Conservation (phyloP, 1,140 invertebrate genomes). For the Euborellia annulipes region DNA sequence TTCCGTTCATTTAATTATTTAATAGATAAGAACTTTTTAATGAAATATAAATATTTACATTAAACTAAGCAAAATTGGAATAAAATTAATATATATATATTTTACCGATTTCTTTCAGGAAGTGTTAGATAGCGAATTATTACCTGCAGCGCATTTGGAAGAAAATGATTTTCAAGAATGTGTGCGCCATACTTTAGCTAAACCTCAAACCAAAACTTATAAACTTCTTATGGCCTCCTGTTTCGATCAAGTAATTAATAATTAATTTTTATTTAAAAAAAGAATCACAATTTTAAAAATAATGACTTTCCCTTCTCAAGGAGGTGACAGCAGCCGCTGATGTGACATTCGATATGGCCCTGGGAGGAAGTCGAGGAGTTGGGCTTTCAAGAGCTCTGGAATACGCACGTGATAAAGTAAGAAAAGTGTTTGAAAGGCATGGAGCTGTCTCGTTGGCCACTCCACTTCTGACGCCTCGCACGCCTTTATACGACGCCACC, state of each 20-base stretch:
- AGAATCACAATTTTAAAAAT: not conserved
- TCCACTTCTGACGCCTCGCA: conserved; percentile 60
- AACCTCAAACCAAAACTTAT: conserved; percentile 67
- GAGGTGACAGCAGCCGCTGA: conserved; percentile 46
- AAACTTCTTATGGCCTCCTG: conserved; percentile 56
- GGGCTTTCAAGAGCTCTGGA: conserved; percentile 3
- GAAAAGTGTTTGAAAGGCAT: conserved; percentile 55
- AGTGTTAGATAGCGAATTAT: conserved; percentile 7
- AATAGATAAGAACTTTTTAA: no score
- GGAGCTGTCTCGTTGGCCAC: conserved; percentile 58
- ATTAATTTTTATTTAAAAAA: not conserved
- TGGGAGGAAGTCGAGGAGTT: conserved; percentile 17
- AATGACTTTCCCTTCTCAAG: conserved; percentile 19
- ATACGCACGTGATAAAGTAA: conserved; percentile 28
- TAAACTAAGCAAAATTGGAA: no score
- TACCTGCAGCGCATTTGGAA: conserved; percentile 62
- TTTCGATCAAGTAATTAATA: conserved; percentile 36
- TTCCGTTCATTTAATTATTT: no score
- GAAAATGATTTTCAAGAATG: conserved; percentile 64
- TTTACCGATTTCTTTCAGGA: no score
- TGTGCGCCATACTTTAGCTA: conserved; percentile 54
- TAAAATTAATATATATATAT: no score
- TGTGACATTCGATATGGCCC: conserved; percentile 55
- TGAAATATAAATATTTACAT: no score
- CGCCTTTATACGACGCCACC: conserved; percentile 34